Evolutionary conservation across 2,113 vertebrate species (phyloP).

Genomic region (Hepsetus odoe): DNA sequence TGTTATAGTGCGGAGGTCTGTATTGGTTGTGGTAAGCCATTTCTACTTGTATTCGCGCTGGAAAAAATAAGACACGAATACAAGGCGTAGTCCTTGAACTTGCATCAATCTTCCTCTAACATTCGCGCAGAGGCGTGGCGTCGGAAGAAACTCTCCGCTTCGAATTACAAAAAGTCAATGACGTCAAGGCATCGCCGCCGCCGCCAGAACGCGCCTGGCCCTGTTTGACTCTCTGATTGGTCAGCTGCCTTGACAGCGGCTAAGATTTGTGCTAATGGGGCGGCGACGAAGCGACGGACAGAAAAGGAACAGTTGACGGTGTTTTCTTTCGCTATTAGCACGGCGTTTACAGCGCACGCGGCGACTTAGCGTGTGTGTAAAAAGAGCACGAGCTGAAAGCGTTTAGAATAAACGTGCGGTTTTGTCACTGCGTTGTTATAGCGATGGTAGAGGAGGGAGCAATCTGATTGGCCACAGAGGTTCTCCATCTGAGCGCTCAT

Average conservation of each 20-base stretch:
- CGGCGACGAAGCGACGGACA: constrained; percentile 4
- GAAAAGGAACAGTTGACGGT: constrained; percentile 42
- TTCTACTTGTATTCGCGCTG: constrained; percentile 46
- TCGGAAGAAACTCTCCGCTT: constrained; percentile 60
- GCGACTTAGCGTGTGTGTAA: too few relatives aligned
- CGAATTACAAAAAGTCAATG: constrained; percentile 47
- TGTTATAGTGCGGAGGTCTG: constrained; percentile 64
- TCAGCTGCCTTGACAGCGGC: constrained; percentile 33
- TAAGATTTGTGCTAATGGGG: constrained; percentile 56
- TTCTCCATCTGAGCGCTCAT: not conserved
- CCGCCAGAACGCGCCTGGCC: constrained; percentile 17
- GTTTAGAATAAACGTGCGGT: too few relatives aligned
- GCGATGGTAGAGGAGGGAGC: too few relatives aligned
- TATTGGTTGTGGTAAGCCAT: constrained; percentile 82
- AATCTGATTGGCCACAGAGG: not conserved
- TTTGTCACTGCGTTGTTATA: too few relatives aligned
- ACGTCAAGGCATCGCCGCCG: constrained; percentile 54
- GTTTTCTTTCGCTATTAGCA: too few relatives aligned
- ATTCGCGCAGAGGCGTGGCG: constrained; percentile 69
- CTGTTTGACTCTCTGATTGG: constrained; percentile 43
- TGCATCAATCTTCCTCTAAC: constrained; percentile 57
- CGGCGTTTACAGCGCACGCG: too few relatives aligned
- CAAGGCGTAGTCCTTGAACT: constrained; percentile 37
- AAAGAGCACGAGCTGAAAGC: too few relatives aligned
- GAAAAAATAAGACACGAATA: constrained; percentile 29